These are phyloP conservation scores for Temnothorax rugatulus DNA, from an alignment of 2,888 invertebrate species.

Conservation along the genomic window DNA sequence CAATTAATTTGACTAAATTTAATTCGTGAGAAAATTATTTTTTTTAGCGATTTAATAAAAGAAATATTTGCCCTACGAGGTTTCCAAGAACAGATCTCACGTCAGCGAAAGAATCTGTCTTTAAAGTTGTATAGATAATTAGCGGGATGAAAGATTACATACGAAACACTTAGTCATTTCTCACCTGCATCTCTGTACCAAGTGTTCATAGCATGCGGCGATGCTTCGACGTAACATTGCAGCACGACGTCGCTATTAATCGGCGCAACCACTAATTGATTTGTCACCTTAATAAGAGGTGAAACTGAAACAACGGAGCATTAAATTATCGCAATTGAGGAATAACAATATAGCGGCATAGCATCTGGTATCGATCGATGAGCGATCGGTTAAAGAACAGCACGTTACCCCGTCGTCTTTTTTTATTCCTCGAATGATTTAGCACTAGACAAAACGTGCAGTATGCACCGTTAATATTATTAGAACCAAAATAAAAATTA, in stretches of 20 bases:
- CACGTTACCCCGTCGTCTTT: neutral
- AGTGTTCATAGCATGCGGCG: conserved; percentile 95
- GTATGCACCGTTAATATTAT: neutral
- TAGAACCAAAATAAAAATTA: neutral
- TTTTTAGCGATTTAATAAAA: neutral
- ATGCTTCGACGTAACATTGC: conserved; percentile 95
- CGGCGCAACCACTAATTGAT: conserved; percentile 94
- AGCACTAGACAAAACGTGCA: neutral
- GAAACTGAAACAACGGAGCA: conserved; percentile 89
- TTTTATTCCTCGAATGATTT: neutral
- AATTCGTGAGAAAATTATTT: neutral
- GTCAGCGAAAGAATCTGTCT: neutral
- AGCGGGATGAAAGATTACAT: neutral
- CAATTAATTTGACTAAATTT: neutral
- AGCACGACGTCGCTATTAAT: conserved; percentile 93
- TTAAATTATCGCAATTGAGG: conserved; percentile 16
- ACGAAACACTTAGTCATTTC: neutral
- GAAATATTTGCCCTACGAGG: neutral
- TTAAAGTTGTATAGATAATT: conserved; percentile 8
- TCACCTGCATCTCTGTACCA: conserved; percentile 91
- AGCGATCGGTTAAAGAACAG: neutral
- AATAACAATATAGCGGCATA: neutral
- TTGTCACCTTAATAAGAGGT: conserved; percentile 94
- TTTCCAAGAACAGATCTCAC: neutral
- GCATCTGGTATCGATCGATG: neutral